Evolutionary conservation across 2,797 vertebrate genomes (phyloP), one percentile per base, ranked within the genome.

Genomic region (Aplochiton taeniatus): DNA sequence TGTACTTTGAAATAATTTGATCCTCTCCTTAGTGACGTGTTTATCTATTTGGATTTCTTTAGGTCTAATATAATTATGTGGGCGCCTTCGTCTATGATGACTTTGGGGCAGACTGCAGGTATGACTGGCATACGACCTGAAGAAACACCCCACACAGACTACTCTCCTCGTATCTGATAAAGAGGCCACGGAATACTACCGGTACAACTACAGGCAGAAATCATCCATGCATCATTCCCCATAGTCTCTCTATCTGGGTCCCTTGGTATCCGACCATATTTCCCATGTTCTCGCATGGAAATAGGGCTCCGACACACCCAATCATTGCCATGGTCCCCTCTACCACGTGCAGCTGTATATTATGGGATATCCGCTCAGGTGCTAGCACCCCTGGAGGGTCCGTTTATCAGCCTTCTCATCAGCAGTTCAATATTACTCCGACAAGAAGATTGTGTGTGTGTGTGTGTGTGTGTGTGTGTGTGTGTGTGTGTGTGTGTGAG

Each of bases 391-490:
- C 68, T 69, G 71, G 74, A 19, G 49, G 67, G 57, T 45, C 66
- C 66, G 63, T 82, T 84, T 79, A 86, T 83, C 82, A 69, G 68
- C 43, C 66, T 68, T 86, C 79, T 84, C 75, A 79, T 85, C 75
- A 72, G 45, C 20, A n/a, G 19, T 66, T 69, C 57, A 61, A 54
- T 65, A 79, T 81, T 65, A 58, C 61, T 61, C 58, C 52, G 79
- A 86, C 70, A 70, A 78, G 75, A 71, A 61, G 60, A 77, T 31
- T 43, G 31, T 50, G 20, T 17, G 47, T 16, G 20, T 55, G 4
- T 41, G 9, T 55, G 12, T 9, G 53, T 55, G 20, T 55, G 53
- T 55, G 53, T 55, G 53, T 55, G 11, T 41, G 20, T 4, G 19
- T 55, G 9, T 12, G 53, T 31, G 53, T 53, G 6, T 31, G 19